Percentiles rank a stretch among this genome's conserved stretches.
phyloP scores from a whole-genome alignment of 2,888 invertebrate genomes.

The Limnephilus lunatus region DNA sequence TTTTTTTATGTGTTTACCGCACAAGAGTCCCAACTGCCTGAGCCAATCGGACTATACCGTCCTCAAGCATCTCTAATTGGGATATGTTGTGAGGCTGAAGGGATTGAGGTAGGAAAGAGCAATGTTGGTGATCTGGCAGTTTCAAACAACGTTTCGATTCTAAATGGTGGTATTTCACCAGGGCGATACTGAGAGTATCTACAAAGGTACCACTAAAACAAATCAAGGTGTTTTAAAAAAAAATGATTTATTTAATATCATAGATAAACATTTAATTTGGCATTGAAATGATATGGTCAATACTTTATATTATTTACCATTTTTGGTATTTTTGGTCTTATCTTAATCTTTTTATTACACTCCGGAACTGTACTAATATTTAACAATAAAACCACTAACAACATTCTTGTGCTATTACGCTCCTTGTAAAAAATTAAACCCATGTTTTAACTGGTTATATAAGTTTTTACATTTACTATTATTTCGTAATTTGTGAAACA shows the following conservation, averaged over 20 bases:
- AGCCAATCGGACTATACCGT: no score
- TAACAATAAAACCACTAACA: neutral
- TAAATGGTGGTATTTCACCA: no score
- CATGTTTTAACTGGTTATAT: neutral
- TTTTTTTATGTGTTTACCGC: no score
- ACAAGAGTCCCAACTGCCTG: no score
- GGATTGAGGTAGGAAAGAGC: no score
- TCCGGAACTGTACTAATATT: neutral
- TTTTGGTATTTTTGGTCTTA: constrained; percentile 42
- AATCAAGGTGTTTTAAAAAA: neutral
- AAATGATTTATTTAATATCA: neutral
- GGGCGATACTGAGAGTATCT: no score
- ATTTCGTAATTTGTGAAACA: no score
- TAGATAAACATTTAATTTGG: neutral
- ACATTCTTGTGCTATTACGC: neutral
- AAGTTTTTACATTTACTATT: constrained; percentile 26
- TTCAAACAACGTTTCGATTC: no score
- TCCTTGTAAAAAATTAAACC: neutral
- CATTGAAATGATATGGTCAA: neutral
- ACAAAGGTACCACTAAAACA: neutral
- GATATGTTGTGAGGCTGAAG: no score
- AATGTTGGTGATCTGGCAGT: no score
- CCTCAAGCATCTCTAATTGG: no score
- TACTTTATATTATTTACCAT: neutral
- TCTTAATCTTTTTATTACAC: constrained; percentile 9